Evolutionary conservation across 1,140 invertebrate species (phyloP), one percentile per base, ranked within the genome.

Genomic region (Pseudobourletiella spinata): DNA sequence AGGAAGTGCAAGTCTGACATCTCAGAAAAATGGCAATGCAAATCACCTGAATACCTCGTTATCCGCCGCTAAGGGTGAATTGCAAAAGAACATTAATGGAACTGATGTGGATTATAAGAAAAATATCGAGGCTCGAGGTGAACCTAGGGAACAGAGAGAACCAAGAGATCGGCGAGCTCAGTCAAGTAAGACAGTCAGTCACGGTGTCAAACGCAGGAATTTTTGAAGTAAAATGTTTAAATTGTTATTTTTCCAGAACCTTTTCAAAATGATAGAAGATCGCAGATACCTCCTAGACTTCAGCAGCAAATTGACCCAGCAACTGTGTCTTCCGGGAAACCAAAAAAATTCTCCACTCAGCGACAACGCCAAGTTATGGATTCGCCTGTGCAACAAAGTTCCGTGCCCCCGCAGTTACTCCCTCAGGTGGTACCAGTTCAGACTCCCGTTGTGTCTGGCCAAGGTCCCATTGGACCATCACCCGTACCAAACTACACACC

Each of bases 331-430:
- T 11, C 46, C n/a, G 42, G 8, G 3, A 58, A 66, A 72, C 81
- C 85, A n/a, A 88, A 88, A 72, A 77, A 86, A 6, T 88, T 88
- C 72, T 88, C 86, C 1, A 84, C 84, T 56, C 78, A 87, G 68
- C 76, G 86, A 61, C 85, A 86, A 72, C 77, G 85, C 11, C 66
- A 64, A 58, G 57, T 58, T 16, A n/a, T n/a, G n/a, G 56, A 63
- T 6, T n/a, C 60, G 28, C 22, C 52, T 8, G 28, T 62, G 28
- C 61, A 58, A 22, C 52, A 24, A 61, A 30, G 58, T n/a, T 24
- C 42, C 8, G 22, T 63, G 16, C 29, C 55, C 2, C 46, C 43
- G 3, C 54, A 54, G 18, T 20, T 61, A 18, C 39, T 52, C 20
- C 59, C 35, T 32, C 48, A 43, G 28, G 60, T 61, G 32, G 35